phyloP scores from a whole-genome alignment of 1,140 invertebrate species.

The Argopecten irradians region DNA sequence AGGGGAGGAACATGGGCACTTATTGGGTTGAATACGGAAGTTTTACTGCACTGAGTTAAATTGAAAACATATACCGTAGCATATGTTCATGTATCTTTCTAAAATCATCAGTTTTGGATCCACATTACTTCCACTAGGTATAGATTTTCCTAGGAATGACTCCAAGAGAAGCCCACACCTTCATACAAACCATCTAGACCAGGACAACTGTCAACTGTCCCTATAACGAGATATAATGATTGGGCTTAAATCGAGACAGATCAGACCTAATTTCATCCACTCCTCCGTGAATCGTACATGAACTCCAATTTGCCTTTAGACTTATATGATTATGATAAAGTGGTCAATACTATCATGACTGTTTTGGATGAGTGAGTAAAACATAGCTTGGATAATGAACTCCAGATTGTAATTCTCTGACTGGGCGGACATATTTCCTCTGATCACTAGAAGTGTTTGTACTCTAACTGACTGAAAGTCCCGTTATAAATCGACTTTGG shows the following conservation, averaged over 20 bases:
- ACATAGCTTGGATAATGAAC: background rate
- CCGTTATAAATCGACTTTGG: background rate
- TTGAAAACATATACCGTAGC: too few species aligned
- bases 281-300: slow-evolving; percentile 20
- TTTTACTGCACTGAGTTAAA: too few species aligned
- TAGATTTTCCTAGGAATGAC: background rate
- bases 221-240: background rate
- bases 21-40: too few species aligned
- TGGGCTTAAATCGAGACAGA: background rate
- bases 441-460: background rate
- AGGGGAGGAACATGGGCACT: too few species aligned
- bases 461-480: background rate
- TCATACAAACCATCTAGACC: background rate
- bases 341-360: background rate
- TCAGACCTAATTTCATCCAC: background rate
- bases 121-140: background rate
- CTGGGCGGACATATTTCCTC: background rate
- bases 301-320: background rate
- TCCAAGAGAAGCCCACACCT: background rate
- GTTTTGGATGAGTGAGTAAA: background rate
- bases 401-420: background rate
- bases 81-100: too few species aligned
- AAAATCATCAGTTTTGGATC: background rate
- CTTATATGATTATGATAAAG: background rate
- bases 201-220: background rate